These are phyloP conservation scores for Vollenhovia emeryi DNA, from an alignment of 1,140 invertebrate genomes.

Conservation along the genomic window DNA sequence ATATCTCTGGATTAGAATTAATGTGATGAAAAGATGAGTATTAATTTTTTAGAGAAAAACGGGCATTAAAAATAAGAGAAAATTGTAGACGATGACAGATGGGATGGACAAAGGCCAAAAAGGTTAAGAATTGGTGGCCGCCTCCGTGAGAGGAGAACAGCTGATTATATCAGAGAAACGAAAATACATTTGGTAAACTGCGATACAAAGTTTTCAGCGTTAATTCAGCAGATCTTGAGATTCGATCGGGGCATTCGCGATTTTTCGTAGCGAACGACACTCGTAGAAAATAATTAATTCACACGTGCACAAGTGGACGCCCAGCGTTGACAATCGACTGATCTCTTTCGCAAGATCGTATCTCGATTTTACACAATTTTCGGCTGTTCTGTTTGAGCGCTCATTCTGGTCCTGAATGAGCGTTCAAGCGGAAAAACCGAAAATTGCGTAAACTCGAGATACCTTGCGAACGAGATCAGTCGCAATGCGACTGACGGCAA, in stretches of 20 bases:
- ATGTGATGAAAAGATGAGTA: background rate
- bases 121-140: background rate
- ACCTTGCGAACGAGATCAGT: too few relatives aligned
- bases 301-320: background rate
- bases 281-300: background rate
- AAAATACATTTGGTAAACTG: background rate
- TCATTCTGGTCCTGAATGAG: too few relatives aligned
- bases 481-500: conserved; percentile 18
- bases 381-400: too few relatives aligned
- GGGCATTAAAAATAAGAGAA: background rate
- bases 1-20: background rate
- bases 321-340: too few relatives aligned
- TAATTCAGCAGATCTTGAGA: background rate
- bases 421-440: too few relatives aligned
- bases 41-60: background rate
- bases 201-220: background rate
- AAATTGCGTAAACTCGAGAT: too few relatives aligned
- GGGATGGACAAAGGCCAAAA: background rate
- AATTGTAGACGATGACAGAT: background rate
- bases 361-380: too few relatives aligned
- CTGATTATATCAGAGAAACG: background rate
- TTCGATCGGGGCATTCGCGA: background rate
- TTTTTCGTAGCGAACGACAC: background rate
- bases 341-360: too few relatives aligned
- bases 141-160: background rate